Evolutionary conservation across 2,113 vertebrate genomes (phyloP).

Genomic region (Microcebus murinus): DNA sequence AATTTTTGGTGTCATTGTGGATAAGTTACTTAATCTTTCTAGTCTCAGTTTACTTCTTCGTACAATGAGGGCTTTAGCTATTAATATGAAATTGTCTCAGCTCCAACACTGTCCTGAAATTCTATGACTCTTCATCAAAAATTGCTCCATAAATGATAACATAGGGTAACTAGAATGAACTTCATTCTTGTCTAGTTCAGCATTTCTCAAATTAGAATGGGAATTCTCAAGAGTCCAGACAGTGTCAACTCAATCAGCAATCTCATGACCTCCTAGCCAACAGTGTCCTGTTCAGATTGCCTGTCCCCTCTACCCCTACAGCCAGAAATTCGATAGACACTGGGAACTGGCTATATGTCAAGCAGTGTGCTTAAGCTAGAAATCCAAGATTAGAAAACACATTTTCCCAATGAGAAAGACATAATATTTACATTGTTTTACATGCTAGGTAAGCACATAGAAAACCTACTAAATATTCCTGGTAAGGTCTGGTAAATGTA

Average conservation of each 20-base stretch:
- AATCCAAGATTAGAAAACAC: not conserved
- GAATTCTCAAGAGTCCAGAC: not conserved
- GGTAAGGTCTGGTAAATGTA: not conserved
- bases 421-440: not conserved
- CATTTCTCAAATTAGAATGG: conserved; percentile 18
- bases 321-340: not conserved
- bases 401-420: not conserved
- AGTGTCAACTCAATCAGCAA: not conserved
- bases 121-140: not conserved
- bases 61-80: not conserved
- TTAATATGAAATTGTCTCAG: not conserved
- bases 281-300: not conserved
- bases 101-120: not conserved
- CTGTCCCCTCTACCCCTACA: not conserved
- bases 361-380: not conserved
- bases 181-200: not conserved
- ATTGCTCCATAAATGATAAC: not conserved
- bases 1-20: not conserved
- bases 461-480: not conserved
- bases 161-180: not conserved
- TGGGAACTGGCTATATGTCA: not conserved
- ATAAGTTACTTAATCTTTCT: not conserved
- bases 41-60: not conserved
- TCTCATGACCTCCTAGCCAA: not conserved
- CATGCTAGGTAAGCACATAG: not conserved